Percentiles rank a stretch among this genome's conserved stretches.
Evolutionary conservation across 2,113 vertebrate species (phyloP).

Genomic region (Pungitius pungitius): DNA sequence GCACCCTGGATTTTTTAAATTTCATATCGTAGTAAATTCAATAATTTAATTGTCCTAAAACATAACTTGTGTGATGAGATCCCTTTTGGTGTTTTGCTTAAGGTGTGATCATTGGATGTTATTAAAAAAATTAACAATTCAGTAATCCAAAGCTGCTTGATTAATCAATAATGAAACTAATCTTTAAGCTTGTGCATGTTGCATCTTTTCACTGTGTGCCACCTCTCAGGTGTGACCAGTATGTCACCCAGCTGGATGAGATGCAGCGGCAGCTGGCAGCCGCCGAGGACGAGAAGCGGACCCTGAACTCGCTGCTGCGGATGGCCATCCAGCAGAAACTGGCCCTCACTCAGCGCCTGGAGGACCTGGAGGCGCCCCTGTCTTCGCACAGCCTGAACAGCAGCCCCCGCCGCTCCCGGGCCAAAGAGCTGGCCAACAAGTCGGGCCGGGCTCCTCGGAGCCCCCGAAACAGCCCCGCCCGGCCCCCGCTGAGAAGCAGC

Average conservation of each 20-base stretch:
- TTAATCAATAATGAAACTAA: constrained; percentile 9
- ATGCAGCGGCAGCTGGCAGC: constrained; percentile 85
- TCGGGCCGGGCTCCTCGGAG: constrained; percentile 77
- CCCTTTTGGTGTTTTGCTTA: background rate
- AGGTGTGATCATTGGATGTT: background rate
- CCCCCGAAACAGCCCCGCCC: constrained; percentile 77
- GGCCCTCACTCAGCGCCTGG: constrained; percentile 82
- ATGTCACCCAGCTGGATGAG: constrained; percentile 85
- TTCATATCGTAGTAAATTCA: background rate
- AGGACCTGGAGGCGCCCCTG: constrained; percentile 85
- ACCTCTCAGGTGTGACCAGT: constrained; percentile 83
- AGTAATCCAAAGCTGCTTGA: background rate
- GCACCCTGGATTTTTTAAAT: background rate
- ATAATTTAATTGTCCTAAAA: background rate
- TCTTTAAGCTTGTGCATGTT: constrained; percentile 53
- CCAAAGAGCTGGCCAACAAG: constrained; percentile 79
- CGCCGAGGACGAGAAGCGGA: constrained; percentile 86
- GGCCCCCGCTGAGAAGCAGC: constrained; percentile 66
- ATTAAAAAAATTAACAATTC: background rate
- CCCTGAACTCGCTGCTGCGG: constrained; percentile 83
- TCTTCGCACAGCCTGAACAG: constrained; percentile 73
- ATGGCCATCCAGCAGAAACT: constrained; percentile 87
- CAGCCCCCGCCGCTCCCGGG: constrained; percentile 80
- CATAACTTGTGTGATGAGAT: background rate
- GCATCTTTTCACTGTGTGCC: constrained; percentile 34